Base-by-base conservation (phyloP, 2,113 vertebrate genomes). In the Callaeas wilsoni region DNA sequence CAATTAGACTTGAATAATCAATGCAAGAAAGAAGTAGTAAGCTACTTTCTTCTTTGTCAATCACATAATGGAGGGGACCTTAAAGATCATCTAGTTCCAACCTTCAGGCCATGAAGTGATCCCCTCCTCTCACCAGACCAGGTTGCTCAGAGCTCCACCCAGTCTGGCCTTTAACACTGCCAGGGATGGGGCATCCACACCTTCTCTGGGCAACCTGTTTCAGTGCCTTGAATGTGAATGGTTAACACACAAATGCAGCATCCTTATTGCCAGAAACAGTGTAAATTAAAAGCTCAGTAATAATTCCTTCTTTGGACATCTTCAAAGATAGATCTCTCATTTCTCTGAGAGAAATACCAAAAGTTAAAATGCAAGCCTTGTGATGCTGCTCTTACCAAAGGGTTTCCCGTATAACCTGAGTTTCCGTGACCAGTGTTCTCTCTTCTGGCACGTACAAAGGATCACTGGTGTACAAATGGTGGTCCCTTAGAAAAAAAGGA, bases 361-460 rank as follows among this genome's bases (percentile, higher is more conserved):
- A 55, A 78, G 12, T 26, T 56, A 53, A 67, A 71, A 55, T 3
- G 9, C 16, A 35, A 90, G 32, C 22, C 88, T 78, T 92, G 13
- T 32, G 37, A 27, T 29, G 49, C n/a, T 89, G 69, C 30, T 67
- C 98, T 98, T 97, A 99, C 99, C 99, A 99, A 56, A 99, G 94
- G 3, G 98, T 99, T 98, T 99, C 99, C 69, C 99, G 97, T 95
- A 99, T 99, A 68, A 99, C 98, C 96, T 99, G 99, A 6, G 98
- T 99, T 97, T 99, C 99, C 1, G 99, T 99, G 92, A 99, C 98
- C 83, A 99, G 97, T 19, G 98, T 98, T 93, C 98, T 99, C 86
- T 99, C 99, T 91, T 99, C 99, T 4, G 98, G 98, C 84, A 99
- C 96, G 47, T 99, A 99, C 21, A 99, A 96, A 7, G 99, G 99